Evolutionary conservation across 1,140 invertebrate genomes (phyloP), one percentile per base, ranked within the genome.

Genomic region (Diachasmimorpha longicaudata): DNA sequence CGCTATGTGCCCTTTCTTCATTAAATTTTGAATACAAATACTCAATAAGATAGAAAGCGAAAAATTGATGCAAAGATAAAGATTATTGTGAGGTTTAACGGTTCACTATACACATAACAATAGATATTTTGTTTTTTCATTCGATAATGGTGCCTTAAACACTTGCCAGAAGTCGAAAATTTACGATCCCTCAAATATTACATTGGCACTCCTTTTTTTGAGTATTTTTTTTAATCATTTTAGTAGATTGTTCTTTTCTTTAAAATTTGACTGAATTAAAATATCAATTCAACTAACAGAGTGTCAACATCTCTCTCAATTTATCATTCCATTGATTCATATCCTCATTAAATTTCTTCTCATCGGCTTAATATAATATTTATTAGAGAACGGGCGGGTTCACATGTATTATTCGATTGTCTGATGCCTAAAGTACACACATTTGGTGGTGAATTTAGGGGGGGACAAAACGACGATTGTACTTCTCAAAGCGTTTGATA

Each of bases 321-420:
- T 66, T 66, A 9, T 25, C 13, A 36, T n/a, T 25, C 23, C 5
- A 8, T 23, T 8, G 5, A 36, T 36, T 66, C 5, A 36, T 2
- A 31, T 55, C 9, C 8, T 16, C 52, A 63, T 25, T 25, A 8
- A 5, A 63, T 25, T 31, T 63, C 23, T 25, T 23, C 42, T 46
- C n/a, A 44, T 74, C 44, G 58, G 13, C 42, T 46, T 67, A 23
- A 31, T 74, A 9, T 31, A 67, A 31, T 31, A 19, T 63, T 63
- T 23, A 44, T 74, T 67, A 23, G 10, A 48, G 66, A 52, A 52
- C 16, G 42, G 63, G 8, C 44, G 44, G 37, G 66, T 31, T 74
- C 4, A 69, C 73, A 68, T 36, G 36, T 68, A 74, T 74, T 31
- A 66, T 63, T 69, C 66, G 73, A 74, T 74, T 74, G 66, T 74